Conservation (phyloP, 2,888 invertebrate genomes). For the Synergus umbraculus region DNA sequence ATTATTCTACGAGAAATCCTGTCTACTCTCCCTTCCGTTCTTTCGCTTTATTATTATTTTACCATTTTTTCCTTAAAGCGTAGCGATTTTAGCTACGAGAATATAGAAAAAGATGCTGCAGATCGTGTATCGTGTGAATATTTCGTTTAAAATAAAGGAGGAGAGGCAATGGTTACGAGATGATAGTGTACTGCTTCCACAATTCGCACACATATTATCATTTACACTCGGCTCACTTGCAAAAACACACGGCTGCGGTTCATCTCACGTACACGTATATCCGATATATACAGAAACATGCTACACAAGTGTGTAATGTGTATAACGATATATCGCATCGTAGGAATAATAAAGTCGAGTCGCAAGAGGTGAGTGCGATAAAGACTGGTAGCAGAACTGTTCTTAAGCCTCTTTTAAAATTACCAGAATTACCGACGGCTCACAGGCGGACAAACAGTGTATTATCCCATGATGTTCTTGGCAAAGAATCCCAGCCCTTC, state of each 20-base stretch:
- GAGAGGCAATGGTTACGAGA: slow-evolving; percentile 60
- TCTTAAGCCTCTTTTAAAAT: slow-evolving; percentile 67
- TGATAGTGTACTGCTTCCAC: slow-evolving; percentile 66
- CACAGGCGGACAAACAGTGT: slow-evolving; percentile 62
- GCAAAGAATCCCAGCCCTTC: slow-evolving; percentile 41
- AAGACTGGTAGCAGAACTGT: slow-evolving; percentile 71
- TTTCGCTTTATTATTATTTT: too few species aligned
- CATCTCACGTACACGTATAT: slow-evolving; percentile 16
- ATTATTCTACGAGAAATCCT: too few species aligned
- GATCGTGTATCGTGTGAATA: background rate
- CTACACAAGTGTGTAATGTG: slow-evolving; percentile 47
- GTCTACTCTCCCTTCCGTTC: too few species aligned
- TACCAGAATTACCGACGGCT: slow-evolving; percentile 72
- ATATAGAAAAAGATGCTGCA: background rate
- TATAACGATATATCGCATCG: slow-evolving; percentile 57
- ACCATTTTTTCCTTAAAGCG: too few species aligned
- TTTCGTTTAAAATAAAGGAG: slow-evolving; percentile 23
- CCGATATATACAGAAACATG: slow-evolving; percentile 48
- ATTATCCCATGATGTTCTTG: slow-evolving; percentile 58
- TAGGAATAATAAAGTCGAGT: slow-evolving; percentile 65
- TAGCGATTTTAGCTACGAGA: too few species aligned
- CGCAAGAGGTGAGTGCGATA: slow-evolving; percentile 55
- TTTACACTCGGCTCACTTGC: slow-evolving; percentile 17
- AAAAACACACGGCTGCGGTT: slow-evolving; percentile 7
- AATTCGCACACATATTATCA: slow-evolving; percentile 48